phyloP scores from a whole-genome alignment of 1,140 invertebrate genomes.

The Brachionus asplanchnoidis region DNA sequence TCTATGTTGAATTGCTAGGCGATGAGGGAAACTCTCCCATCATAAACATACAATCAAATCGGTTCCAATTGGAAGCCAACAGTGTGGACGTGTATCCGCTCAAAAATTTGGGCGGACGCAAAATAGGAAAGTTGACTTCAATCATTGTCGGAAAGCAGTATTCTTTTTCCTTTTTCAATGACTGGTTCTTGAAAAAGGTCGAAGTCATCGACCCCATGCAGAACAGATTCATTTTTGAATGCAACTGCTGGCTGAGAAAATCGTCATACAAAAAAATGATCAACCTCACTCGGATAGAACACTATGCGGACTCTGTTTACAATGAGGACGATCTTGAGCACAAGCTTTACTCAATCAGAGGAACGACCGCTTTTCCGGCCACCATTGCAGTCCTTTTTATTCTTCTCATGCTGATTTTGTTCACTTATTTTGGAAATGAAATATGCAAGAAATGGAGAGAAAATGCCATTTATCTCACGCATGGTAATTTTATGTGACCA shows the following conservation, averaged over 20 bases:
- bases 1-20: conserved; percentile 5
- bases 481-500: neutral
- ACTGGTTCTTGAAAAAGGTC: conserved; percentile 3
- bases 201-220: neutral
- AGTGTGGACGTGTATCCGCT: neutral
- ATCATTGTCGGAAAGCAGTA: conserved; percentile 31
- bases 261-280: neutral
- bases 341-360: neutral
- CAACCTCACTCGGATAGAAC: neutral
- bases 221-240: neutral
- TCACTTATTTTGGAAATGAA: conserved; percentile 34
- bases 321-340: neutral
- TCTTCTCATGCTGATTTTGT: conserved; percentile 5
- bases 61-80: conserved; percentile 11
- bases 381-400: conserved; percentile 13
- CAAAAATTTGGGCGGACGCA: neutral
- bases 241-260: conserved; percentile 21
- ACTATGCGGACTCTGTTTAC: neutral
- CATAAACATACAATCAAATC: neutral
- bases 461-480: neutral
- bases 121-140: conserved; percentile 9
- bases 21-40: neutral
- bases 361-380: neutral
- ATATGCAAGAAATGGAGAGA: conserved; percentile 35
- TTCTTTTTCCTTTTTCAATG: conserved; percentile 29